Percentiles rank a stretch among this genome's conserved stretches.
These are phyloP conservation scores for Spodoptera exigua DNA, from an alignment of 2,888 invertebrate species.

Conservation along the genomic window DNA sequence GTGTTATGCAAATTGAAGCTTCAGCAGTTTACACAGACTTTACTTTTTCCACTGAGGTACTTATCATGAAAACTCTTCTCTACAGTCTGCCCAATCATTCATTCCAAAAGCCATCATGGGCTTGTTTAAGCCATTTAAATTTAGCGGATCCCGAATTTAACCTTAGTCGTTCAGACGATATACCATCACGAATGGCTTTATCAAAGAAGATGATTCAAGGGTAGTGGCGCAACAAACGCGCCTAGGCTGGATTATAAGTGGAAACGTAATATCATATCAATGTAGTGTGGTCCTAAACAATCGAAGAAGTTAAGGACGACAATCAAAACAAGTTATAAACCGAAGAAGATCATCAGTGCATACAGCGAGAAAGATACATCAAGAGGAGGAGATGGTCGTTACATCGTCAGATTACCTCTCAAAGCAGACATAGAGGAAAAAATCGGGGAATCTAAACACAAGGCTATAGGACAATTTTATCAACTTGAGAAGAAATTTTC, in stretches of 20 bases:
- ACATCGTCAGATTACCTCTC: too few species aligned
- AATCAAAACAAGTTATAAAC: too few species aligned
- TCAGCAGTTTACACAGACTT: neutral
- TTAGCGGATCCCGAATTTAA: constrained; percentile 14
- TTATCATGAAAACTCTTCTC: constrained; percentile 10
- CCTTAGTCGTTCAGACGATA: constrained; percentile 9
- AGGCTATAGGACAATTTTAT: too few species aligned
- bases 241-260: constrained; percentile 11
- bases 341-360: too few species aligned
- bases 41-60: constrained; percentile 3
- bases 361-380: too few species aligned
- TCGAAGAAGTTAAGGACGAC: neutral
- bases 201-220: neutral
- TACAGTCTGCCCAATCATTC: constrained; percentile 3
- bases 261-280: neutral
- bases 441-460: too few species aligned
- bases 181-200: constrained; percentile 1
- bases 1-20: constrained; percentile 2
- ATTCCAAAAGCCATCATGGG: constrained; percentile 6
- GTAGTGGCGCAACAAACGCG: constrained; percentile 6
- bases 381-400: too few species aligned
- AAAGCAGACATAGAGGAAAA: too few species aligned
- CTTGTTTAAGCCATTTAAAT: neutral
- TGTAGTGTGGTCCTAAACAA: neutral
- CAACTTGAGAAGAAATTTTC: too few species aligned